phyloP scores from a whole-genome alignment of 2,113 vertebrate genomes.

The Catharus fuscescens region DNA sequence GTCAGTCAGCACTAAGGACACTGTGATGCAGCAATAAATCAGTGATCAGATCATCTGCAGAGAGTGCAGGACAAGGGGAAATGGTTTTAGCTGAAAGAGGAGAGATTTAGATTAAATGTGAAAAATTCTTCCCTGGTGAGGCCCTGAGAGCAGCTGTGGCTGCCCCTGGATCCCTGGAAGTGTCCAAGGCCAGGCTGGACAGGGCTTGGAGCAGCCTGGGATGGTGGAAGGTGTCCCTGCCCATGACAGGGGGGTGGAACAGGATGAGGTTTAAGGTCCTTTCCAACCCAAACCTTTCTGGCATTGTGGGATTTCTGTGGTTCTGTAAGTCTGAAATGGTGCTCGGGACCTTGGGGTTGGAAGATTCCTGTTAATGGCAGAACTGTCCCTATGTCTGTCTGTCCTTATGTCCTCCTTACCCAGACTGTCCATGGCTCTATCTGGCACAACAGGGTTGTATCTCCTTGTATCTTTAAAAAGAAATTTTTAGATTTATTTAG shows the following conservation, averaged over 20 bases:
- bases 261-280: not conserved
- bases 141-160: not conserved
- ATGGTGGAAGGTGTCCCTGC: not conserved
- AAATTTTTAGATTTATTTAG: rapidly evolving
- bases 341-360: not conserved
- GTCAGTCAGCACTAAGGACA: not conserved
- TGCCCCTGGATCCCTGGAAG: not conserved
- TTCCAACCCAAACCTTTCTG: not conserved
- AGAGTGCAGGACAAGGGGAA: not conserved
- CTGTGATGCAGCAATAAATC: not conserved
- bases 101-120: not conserved
- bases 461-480: not conserved
- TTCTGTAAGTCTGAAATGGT: not conserved
- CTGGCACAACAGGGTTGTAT: not conserved
- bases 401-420: not conserved
- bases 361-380: not conserved
- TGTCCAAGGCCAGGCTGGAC: rapidly evolving
- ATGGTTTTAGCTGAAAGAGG: not conserved
- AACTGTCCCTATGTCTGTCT: not conserved
- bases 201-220: rapidly evolving
- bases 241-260: not conserved
- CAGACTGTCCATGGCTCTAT: not conserved
- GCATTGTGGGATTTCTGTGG: not conserved
- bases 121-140: not conserved
- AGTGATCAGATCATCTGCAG: not conserved